Evolutionary conservation across 2,888 invertebrate species (phyloP), one percentile per base, ranked within the genome.

Genomic region (Synanthedon myopaeformis): DNA sequence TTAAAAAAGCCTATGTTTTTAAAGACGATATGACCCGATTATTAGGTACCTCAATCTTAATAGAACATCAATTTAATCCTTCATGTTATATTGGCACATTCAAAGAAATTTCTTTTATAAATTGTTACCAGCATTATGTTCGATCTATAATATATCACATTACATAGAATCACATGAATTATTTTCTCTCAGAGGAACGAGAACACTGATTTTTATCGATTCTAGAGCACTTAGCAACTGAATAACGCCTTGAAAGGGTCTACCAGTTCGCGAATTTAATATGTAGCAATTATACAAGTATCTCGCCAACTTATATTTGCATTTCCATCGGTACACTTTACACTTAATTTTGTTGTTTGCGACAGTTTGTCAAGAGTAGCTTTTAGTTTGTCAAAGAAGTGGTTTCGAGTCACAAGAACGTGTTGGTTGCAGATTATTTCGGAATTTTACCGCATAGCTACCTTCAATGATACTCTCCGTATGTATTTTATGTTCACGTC

Each of bases 161-260:
- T 45, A 13, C 13, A 13, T 45, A 12, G 4, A 45, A 45, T 5
- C 13, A 14, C 13, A 45, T 4, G 13, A 45, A 35, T 10, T 35
- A 35, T 45, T 45, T 45, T 45, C 45, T 45, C 45, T 45, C 45
- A 6, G 4, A 13, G 35, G 13, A 45, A 45, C 4, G 45, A 45
- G 45, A 8, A 14, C 45, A 45, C 13, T 45, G 45, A 17, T 49
- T 49, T 49, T 19, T 49, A 19, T 49, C 17, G 49, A 49, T 49
- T 49, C 19, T 17, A 49, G 23, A 49, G 23, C 49, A 49, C 42
- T 42, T 42, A 52, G 60, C 62, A 73, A 72, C 69, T 53, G 56
- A 58, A 56, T 54, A 58, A 66, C 59, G 66, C 78, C 79, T 78
- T 77, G 76, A 66, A 68, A 74, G 65, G 63, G 67, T 56, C 52